Evolutionary conservation across 1,140 invertebrate genomes (phyloP).

Genomic region (Caerostris darwini): DNA sequence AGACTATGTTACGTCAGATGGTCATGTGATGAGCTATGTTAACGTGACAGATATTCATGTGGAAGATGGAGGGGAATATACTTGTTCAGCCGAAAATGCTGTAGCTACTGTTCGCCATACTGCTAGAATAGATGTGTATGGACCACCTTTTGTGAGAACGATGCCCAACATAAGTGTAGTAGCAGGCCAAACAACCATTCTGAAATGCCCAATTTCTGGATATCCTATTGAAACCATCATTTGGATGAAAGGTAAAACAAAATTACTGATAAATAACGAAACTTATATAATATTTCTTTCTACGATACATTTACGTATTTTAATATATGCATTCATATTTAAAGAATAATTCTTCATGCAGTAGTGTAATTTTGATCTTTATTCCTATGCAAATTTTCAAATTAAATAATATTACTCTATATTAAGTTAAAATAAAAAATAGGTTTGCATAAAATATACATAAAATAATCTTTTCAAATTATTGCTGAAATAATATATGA

Average conservation of each 20-base stretch:
- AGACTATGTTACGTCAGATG: constrained; percentile 94
- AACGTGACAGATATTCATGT: constrained; percentile 94
- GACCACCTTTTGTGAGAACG: constrained; percentile 81
- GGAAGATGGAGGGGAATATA: constrained; percentile 95
- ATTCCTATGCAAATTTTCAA: too few species aligned
- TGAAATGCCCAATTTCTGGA: constrained; percentile 80
- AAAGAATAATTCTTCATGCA: too few species aligned
- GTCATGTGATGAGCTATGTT: constrained; percentile 96
- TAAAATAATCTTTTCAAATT: too few species aligned
- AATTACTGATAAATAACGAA: constrained; percentile 41
- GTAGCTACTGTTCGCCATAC: constrained; percentile 88
- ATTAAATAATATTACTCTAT: too few species aligned
- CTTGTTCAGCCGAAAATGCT: constrained; percentile 91
- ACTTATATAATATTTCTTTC: too few species aligned
- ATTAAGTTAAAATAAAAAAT: too few species aligned
- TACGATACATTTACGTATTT: too few species aligned
- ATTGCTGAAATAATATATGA: too few species aligned
- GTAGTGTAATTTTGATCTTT: too few species aligned
- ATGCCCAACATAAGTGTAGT: constrained; percentile 83
- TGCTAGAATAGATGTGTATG: constrained; percentile 91
- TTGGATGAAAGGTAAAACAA: constrained; percentile 85
- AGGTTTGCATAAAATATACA: too few species aligned
- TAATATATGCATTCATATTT: too few species aligned
- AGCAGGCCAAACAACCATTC: constrained; percentile 81
- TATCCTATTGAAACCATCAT: constrained; percentile 81